phyloP scores from a whole-genome alignment of 1,140 invertebrate species.

The Pinna nobilis region DNA sequence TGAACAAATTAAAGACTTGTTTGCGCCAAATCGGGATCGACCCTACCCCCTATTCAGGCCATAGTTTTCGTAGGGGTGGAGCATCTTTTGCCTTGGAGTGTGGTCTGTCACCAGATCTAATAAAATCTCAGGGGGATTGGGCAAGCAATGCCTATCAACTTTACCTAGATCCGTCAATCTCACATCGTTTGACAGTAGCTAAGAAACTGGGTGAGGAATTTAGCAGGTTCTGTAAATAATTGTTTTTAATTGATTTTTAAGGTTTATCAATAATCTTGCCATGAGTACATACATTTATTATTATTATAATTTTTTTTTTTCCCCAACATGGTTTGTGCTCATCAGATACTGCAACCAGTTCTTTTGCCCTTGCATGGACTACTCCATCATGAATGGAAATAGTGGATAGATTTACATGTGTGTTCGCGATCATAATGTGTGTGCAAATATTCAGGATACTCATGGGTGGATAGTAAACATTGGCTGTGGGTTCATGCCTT shows the following conservation, averaged over 20 bases:
- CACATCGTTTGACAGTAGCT: background rate
- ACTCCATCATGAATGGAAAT: too few species aligned
- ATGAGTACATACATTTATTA: background rate
- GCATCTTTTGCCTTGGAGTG: slow-evolving; percentile 25
- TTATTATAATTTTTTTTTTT: background rate
- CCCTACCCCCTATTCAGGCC: background rate
- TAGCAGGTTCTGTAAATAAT: background rate
- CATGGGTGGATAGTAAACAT: too few species aligned
- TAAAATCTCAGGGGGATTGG: slow-evolving; percentile 28
- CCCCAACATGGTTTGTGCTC: too few species aligned
- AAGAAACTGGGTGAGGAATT: background rate
- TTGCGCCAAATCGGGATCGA: background rate
- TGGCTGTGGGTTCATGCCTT: too few species aligned
- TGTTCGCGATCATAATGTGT: too few species aligned
- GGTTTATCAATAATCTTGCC: background rate
- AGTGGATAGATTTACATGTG: too few species aligned
- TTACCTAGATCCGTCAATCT: slow-evolving; percentile 16
- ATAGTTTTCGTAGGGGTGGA: slow-evolving; percentile 27
- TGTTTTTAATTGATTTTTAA: background rate
- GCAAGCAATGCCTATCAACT: slow-evolving; percentile 9
- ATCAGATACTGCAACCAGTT: too few species aligned
- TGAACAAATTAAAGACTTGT: background rate
- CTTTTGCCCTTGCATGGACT: too few species aligned
- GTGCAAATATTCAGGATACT: too few species aligned
- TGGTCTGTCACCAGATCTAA: slow-evolving; percentile 10